These are phyloP conservation scores for Lomographa bimaculata DNA, from an alignment of 2,888 invertebrate species.

Conservation along the genomic window DNA sequence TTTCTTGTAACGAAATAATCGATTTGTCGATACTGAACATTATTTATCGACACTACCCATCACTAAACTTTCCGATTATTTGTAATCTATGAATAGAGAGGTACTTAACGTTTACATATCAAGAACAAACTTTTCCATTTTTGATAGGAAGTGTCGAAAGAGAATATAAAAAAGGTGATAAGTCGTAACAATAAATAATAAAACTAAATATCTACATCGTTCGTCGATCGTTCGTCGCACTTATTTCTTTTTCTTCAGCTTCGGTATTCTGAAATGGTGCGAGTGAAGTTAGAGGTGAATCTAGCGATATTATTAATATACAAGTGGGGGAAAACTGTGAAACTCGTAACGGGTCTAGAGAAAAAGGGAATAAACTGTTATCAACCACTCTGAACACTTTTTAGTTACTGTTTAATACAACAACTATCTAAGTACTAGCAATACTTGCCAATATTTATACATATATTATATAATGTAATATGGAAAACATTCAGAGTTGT, in stretches of 20 bases:
- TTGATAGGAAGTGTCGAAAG: slow-evolving; percentile 6
- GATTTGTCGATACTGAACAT: slow-evolving; percentile 20
- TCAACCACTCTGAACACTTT: too few species aligned
- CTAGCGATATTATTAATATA: slow-evolving; percentile 21
- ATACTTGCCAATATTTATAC: too few species aligned
- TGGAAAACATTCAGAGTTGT: too few species aligned
- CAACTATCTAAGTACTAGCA: too few species aligned
- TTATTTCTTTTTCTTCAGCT: slow-evolving; percentile 77
- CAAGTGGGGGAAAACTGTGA: slow-evolving; percentile 18
- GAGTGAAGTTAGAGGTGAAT: slow-evolving; percentile 65
- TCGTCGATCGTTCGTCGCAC: slow-evolving; percentile 64
- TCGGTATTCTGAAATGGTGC: slow-evolving; percentile 81
- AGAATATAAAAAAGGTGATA: slow-evolving; percentile 29
- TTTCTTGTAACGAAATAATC: slow-evolving; percentile 32
- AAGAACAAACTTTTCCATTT: not conserved
- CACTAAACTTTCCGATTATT: too few species aligned
- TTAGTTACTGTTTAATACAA: too few species aligned
- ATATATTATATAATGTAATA: too few species aligned
- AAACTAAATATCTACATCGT: slow-evolving; percentile 69
- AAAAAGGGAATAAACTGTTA: too few species aligned
- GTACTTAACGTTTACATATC: not conserved
- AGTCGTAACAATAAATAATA: slow-evolving; percentile 60
- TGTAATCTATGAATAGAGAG: not conserved
- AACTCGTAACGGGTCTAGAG: too few species aligned
- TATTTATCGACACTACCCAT: slow-evolving; percentile 7